Percentiles rank a stretch among this genome's conserved stretches.
These are phyloP conservation scores for Drosophila ambigua DNA, from an alignment of 1,140 invertebrate species.

Conservation along the genomic window DNA sequence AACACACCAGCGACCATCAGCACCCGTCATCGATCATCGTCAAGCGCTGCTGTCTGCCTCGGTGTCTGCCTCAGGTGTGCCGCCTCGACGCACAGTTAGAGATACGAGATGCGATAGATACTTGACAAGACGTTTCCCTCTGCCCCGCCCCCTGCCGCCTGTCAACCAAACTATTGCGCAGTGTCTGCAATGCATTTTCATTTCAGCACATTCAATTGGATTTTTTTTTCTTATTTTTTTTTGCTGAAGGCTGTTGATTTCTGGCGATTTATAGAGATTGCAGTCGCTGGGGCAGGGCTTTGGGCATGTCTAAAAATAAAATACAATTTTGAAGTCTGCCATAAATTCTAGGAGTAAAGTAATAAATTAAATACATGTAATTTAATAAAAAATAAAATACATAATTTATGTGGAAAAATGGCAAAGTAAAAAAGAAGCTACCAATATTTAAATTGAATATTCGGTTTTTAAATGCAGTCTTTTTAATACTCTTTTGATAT, in stretches of 20 bases:
- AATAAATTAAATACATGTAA: too few species aligned
- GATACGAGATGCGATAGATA: constrained; percentile 24
- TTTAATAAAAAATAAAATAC: too few species aligned
- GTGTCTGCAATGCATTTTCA: constrained; percentile 45
- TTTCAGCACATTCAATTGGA: constrained; percentile 27
- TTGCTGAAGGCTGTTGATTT: constrained; percentile 14
- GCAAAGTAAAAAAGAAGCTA: too few species aligned
- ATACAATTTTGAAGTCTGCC: neutral
- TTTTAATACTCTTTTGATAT: too few species aligned
- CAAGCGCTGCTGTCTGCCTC: constrained; percentile 44
- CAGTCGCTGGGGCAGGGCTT: neutral
- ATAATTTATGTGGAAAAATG: too few species aligned
- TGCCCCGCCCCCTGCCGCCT: constrained; percentile 1
- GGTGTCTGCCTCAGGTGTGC: constrained; percentile 56
- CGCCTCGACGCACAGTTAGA: constrained; percentile 4
- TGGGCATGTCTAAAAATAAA: neutral
- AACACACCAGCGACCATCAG: constrained; percentile 18
- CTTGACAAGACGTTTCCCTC: constrained; percentile 63
- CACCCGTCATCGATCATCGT: constrained; percentile 70
- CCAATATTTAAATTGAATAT: too few species aligned
- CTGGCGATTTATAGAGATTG: constrained; percentile 9
- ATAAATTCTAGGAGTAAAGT: neutral
- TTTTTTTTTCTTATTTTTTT: neutral
- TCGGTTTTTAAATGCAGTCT: too few species aligned
- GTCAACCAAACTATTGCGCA: constrained; percentile 30